phyloP scores from a whole-genome alignment of 2,888 invertebrate genomes.

The Bembecia ichneumoniformis region DNA sequence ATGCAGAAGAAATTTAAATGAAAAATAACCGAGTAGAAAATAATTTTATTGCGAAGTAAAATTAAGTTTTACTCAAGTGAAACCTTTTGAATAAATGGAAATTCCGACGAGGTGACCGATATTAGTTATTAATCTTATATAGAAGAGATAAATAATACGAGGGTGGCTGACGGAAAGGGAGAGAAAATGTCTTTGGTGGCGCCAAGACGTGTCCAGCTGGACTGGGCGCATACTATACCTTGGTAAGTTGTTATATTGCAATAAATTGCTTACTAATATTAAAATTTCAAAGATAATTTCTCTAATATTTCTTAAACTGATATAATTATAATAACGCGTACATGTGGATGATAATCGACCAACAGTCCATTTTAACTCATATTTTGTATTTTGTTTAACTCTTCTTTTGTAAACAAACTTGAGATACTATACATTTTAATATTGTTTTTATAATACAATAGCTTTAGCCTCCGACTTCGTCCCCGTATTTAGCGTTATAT shows the following conservation, averaged over 20 bases:
- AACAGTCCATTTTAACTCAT: too few relatives aligned
- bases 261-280: too few relatives aligned
- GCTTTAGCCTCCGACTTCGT: too few relatives aligned
- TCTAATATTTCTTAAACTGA: too few relatives aligned
- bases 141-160: slow-evolving; percentile 6
- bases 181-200: slow-evolving; percentile 58
- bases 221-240: slow-evolving; percentile 56
- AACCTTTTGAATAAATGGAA: slow-evolving; percentile 4
- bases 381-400: too few relatives aligned
- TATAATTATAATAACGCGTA: too few relatives aligned
- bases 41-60: not conserved
- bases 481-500: too few relatives aligned
- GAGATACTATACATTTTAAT: too few relatives aligned
- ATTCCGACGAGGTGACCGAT: slow-evolving; percentile 1
- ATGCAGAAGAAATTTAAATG: not conserved
- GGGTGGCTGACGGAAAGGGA: slow-evolving; percentile 13
- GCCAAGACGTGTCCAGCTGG: slow-evolving; percentile 54
- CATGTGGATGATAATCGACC: too few relatives aligned
- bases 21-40: not conserved
- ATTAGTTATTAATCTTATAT: slow-evolving; percentile 1
- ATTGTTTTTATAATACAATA: too few relatives aligned
- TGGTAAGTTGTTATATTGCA: slow-evolving; percentile 35
- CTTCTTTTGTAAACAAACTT: too few relatives aligned
- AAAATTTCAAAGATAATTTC: too few relatives aligned
- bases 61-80: not conserved